Evolutionary conservation across 1,140 invertebrate species (phyloP).

Genomic region (Antheraea mylitta): DNA sequence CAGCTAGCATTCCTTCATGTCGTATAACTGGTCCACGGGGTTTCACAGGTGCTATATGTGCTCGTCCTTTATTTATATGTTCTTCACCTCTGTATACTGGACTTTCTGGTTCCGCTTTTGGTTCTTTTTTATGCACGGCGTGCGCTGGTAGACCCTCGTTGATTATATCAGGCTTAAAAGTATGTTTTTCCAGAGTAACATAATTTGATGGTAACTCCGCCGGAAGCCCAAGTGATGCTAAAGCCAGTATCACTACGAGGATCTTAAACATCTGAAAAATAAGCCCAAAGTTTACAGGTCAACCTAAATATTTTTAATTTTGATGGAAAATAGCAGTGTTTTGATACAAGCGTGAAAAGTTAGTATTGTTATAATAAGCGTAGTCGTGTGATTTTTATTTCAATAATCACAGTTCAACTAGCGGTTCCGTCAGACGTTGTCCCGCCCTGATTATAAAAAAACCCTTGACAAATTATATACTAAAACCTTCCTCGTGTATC

Average conservation of each 20-base stretch:
- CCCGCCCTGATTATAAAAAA: no score
- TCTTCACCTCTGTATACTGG: constrained; percentile 57
- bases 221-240: constrained; percentile 29
- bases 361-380: no score
- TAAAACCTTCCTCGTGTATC: no score
- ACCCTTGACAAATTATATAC: no score
- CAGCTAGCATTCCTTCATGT: constrained; percentile 58
- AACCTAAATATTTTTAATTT: background rate
- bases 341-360: no score
- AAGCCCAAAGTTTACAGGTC: background rate
- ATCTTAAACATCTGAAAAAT: constrained; percentile 57
- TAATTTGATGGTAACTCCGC: constrained; percentile 53
- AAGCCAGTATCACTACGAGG: constrained; percentile 23
- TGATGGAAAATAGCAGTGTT: no score
- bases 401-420: no score
- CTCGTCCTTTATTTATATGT: constrained; percentile 39
- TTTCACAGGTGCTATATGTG: constrained; percentile 51
- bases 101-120: constrained; percentile 32
- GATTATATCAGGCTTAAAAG: constrained; percentile 38
- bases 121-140: constrained; percentile 42
- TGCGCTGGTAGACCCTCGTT: constrained; percentile 38
- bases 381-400: no score
- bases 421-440: no score
- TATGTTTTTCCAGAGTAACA: constrained; percentile 38
- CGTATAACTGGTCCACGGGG: constrained; percentile 42